A percentile compares a stretch with the other conserved stretches of the same genome.
Evolutionary conservation across 35 echinoderm and acorn worm genomes (phyloP).

Genomic region (Heliocidaris erythrogramma): DNA sequence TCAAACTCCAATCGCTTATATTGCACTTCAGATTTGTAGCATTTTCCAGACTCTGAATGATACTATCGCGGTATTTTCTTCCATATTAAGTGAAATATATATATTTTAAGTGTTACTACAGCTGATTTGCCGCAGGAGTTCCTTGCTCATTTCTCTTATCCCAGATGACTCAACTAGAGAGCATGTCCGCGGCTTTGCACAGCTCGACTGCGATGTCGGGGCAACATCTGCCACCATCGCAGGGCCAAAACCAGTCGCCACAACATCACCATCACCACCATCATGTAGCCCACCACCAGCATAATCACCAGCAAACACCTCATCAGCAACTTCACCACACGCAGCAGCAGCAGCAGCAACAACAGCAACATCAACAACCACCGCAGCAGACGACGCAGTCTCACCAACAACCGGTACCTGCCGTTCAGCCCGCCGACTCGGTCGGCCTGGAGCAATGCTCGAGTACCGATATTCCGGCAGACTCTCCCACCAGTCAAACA

Average conservation of each 20-base stretch:
- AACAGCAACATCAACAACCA: conserved; percentile 19
- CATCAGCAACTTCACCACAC: conserved; percentile 21
- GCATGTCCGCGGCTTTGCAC: conserved; percentile 27
- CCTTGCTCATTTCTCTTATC: background rate
- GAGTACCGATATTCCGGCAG: conserved; percentile 24
- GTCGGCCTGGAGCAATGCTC: conserved; percentile 24
- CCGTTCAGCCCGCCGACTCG: conserved; percentile 34
- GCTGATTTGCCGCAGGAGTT: background rate
- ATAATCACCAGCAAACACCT: conserved; percentile 12
- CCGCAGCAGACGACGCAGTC: background rate
- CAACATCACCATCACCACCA: conserved; percentile 39
- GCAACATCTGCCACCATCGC: conserved; percentile 39
- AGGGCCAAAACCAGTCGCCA: background rate
- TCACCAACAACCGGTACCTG: conserved; percentile 22
- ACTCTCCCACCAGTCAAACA: conserved; percentile 28
- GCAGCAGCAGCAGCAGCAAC: conserved; percentile 7
- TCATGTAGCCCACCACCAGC: background rate
- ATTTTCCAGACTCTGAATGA: background rate
- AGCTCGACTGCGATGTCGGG: conserved; percentile 35
- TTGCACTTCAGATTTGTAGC: background rate
- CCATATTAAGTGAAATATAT: background rate
- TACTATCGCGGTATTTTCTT: background rate
- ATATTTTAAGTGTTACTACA: background rate
- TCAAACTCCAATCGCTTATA: background rate
- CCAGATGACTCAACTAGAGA: conserved; percentile 42